A percentile compares a stretch with the other conserved stretches of the same genome.
phyloP scores from a whole-genome alignment of 35 echinoderm and acorn worm genomes.

The Heliocidaris erythrogramma region DNA sequence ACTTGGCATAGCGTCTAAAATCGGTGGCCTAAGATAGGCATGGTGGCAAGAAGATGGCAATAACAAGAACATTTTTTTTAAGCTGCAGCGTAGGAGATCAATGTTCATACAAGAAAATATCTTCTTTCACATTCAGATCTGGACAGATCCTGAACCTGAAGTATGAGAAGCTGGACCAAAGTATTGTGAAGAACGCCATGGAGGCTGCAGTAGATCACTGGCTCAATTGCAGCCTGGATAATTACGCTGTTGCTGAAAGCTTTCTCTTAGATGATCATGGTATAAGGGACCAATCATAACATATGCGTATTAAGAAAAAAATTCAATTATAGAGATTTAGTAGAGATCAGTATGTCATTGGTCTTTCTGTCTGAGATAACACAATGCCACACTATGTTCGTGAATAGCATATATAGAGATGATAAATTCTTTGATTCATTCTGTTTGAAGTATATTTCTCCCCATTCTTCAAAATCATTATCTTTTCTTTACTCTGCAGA shows the following conservation, averaged over 20 bases:
- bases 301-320: background rate
- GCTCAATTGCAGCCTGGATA: background rate
- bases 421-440: background rate
- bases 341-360: no score
- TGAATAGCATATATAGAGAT: background rate
- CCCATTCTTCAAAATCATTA: no score
- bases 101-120: background rate
- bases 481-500: background rate
- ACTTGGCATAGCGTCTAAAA: no score
- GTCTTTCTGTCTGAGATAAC: no score
- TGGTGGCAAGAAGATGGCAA: no score
- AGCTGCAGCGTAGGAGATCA: no score
- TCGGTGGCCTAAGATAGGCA: no score
- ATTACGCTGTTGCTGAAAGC: slow-evolving; percentile 14
- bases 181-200: background rate
- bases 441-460: background rate
- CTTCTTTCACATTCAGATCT: background rate
- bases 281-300: no score
- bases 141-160: slow-evolving; percentile 6
- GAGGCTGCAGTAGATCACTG: background rate
- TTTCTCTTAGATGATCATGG: background rate
- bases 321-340: no score
- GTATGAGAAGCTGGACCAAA: slow-evolving; percentile 1
- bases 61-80: no score
- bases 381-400: no score